phyloP scores from a whole-genome alignment of 2,888 invertebrate species.

The Metallyticus violacea region DNA sequence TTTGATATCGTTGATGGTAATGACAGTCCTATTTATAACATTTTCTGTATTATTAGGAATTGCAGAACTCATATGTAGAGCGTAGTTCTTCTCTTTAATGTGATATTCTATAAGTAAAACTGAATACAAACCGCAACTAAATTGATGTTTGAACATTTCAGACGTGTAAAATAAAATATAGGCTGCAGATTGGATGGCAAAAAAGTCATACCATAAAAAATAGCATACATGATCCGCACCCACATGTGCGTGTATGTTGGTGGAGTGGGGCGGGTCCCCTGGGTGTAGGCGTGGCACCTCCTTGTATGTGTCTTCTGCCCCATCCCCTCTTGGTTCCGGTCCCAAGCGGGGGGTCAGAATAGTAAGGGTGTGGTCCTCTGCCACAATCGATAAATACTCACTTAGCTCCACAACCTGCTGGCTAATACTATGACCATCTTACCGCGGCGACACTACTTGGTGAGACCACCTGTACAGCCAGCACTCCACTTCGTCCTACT shows the following conservation, averaged over 20 bases:
- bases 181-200: neutral
- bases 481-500: neutral
- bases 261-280: conserved; percentile 24
- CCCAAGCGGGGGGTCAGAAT: conserved; percentile 11
- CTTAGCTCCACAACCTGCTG: neutral
- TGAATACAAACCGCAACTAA: too few relatives aligned
- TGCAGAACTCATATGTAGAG: too few relatives aligned
- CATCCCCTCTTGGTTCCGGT: conserved; percentile 9
- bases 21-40: too few relatives aligned
- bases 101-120: too few relatives aligned
- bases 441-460: neutral
- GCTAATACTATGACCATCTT: neutral
- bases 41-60: too few relatives aligned
- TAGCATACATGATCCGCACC: neutral
- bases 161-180: neutral
- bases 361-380: conserved; percentile 24
- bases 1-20: too few relatives aligned
- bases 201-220: too few relatives aligned
- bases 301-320: conserved; percentile 19
- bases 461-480: too few relatives aligned
- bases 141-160: too few relatives aligned
- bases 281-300: conserved; percentile 31
- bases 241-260: conserved; percentile 3
- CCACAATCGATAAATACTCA: conserved; percentile 18
- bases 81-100: too few relatives aligned